Percentiles rank a stretch among this genome's conserved stretches.
Conservation (phyloP, 2,113 vertebrate genomes). For the Ia io region DNA sequence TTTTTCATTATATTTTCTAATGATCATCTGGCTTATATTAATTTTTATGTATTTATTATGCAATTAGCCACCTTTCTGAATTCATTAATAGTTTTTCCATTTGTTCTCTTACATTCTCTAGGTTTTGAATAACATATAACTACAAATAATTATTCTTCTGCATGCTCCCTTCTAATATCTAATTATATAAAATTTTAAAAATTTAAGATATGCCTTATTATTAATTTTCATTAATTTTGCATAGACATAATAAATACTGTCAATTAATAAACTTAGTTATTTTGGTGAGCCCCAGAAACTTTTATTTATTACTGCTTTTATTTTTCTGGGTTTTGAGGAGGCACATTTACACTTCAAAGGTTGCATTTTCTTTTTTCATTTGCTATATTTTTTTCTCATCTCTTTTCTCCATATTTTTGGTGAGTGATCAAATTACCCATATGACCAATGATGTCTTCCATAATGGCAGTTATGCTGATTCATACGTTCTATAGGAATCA, state of each 20-base stretch:
- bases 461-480: not conserved
- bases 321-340: too few relatives aligned
- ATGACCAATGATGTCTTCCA: not conserved
- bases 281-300: not conserved
- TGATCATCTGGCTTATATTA: not conserved
- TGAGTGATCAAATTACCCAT: not conserved
- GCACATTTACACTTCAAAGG: not conserved
- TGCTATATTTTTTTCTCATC: not conserved
- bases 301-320: not conserved
- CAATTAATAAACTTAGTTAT: not conserved
- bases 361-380: not conserved
- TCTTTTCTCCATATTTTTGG: not conserved
- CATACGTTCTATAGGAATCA: not conserved
- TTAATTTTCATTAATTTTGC: not conserved
- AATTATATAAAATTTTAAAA: not conserved
- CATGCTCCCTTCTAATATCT: not conserved
- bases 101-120: not conserved
- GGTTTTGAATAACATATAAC: not conserved
- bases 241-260: not conserved
- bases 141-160: not conserved
- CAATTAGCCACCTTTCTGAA: not conserved
- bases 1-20: not conserved
- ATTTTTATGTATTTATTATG: not conserved
- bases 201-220: not conserved
- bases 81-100: not conserved